Base-by-base conservation (phyloP, 2,888 invertebrate species). In the Abrostola triplasia region DNA sequence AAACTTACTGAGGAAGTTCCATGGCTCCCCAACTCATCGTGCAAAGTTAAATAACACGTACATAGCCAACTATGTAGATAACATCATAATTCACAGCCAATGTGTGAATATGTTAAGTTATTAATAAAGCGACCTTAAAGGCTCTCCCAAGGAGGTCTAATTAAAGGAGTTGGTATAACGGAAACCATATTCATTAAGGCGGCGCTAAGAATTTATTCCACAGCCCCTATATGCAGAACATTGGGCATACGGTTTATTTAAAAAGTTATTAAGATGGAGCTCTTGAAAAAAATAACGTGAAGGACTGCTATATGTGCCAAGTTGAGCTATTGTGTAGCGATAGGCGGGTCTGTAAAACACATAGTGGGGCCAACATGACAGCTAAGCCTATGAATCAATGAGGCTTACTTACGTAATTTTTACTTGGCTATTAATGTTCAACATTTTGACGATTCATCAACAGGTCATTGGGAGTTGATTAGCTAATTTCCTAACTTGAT, bases 11-110 rank as follows among this genome's bases (percentile, higher is more conserved):
- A 53, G 48, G 41, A 71, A 72, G 64, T 76, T 71, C 59, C 63
- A 60, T 5, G 49, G 40, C 9, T 53, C 56, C 48, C n/a, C 49
- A 72, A 59, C 50, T 72, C 48, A 44, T 61, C 65, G 71, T 65
- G 44, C 59, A 65, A 70, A 72, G 64, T 75, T 60, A 60, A 70
- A 75, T 71, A 75, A 58, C 62, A 58, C 52, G 51, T 36, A 62
- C 63, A 62, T 53, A 63, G 59, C 58, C 38, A 54, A 70, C 76
- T 75, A n/a, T n/a, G n/a, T n/a, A 59, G 71, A 70, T 55, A 35
- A 54, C 41, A 60, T 58, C 57, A 63, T 68, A 64, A 64, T 76
- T 72, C 60, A 74, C 36, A 37, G 49, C 54, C 55, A 57, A 57
- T 41, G 50, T 60, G 57, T 61, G 56, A 63, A 60, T 59, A 63